Base-by-base conservation (phyloP, 1,140 invertebrate genomes). In the Andrena cerasifolii region DNA sequence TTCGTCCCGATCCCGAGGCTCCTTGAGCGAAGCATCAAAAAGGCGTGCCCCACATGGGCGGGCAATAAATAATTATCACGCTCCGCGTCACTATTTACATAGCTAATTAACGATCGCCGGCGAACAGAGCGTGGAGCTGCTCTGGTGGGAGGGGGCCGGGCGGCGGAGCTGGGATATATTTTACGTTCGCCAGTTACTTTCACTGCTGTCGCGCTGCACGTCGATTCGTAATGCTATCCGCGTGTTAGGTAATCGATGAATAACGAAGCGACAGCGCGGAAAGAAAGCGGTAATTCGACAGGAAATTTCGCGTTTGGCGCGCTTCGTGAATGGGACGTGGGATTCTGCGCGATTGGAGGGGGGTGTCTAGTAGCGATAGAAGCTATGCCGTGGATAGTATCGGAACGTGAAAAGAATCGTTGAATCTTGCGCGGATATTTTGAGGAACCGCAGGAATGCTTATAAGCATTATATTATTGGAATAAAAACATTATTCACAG, bases 141-240 rank as follows among this genome's bases (percentile, higher is more conserved):
- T 40, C 36, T 40, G 4, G 16, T 40, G 49, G n/a, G n/a, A n/a
- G n/a, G n/a, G n/a, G n/a, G 47, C 16, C 59, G 31, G 33, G 58
- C 59, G 47, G n/a, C 47, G 28, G 12, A 10, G 24, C 40, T 16
- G 12, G 16, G 21, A 16, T 63, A 16, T 59, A n/a, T 62, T 63
- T 73, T 21, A 33, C 59, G 31, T 53, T 31, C 26, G 7, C 47
- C 43, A 45, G 59, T 40, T 36, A 73, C 71, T 73, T 73, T 73
- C 58, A 51, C 71, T 28, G 24, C 31, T 43, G 45, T 73, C 58
- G 47, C 58, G 47, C 18, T 53, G 43, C 4, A 10, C 47, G 31
- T 73, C 24, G 59, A 63, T 53, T 63, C 58, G 24, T 40, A 63
- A 73, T 63, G 33, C 24, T 43, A 51, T 49, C 56, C 7, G 14